Percentiles rank a stretch among this genome's conserved stretches.
These are phyloP conservation scores for Cantharis nigra DNA, from an alignment of 2,888 invertebrate genomes.

Conservation along the genomic window DNA sequence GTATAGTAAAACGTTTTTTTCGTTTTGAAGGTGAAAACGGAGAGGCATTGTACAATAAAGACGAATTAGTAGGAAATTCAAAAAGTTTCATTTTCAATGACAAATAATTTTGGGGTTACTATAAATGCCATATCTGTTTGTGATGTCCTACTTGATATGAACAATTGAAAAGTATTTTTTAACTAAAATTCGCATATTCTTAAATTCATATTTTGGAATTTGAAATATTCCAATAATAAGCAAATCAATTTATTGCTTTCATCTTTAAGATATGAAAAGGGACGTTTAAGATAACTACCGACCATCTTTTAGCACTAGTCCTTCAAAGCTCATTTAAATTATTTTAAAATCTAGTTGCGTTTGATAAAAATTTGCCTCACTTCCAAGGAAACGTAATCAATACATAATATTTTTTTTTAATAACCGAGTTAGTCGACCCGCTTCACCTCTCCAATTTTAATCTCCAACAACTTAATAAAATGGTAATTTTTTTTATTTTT, in stretches of 20 bases:
- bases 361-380: background rate
- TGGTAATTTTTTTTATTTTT: background rate
- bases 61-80: background rate
- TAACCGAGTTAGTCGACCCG: background rate
- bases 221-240: too few species aligned
- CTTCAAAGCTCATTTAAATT: background rate
- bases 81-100: background rate
- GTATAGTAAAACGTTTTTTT: background rate
- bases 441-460: background rate
- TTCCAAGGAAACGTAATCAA: background rate
- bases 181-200: too few species aligned
- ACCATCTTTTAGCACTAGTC: too few species aligned
- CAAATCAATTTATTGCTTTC: too few species aligned
- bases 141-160: background rate
- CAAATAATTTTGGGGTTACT: background rate
- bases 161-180: background rate
- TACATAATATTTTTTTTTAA: background rate
- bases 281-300: too few species aligned
- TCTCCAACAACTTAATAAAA: background rate
- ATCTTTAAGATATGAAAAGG: too few species aligned
- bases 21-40: background rate
- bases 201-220: too few species aligned
- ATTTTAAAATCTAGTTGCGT: background rate
- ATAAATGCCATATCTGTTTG: background rate
- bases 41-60: background rate